Conservation (phyloP, 2,113 vertebrate genomes). For the Hypocryptadius cinnamomeus region DNA sequence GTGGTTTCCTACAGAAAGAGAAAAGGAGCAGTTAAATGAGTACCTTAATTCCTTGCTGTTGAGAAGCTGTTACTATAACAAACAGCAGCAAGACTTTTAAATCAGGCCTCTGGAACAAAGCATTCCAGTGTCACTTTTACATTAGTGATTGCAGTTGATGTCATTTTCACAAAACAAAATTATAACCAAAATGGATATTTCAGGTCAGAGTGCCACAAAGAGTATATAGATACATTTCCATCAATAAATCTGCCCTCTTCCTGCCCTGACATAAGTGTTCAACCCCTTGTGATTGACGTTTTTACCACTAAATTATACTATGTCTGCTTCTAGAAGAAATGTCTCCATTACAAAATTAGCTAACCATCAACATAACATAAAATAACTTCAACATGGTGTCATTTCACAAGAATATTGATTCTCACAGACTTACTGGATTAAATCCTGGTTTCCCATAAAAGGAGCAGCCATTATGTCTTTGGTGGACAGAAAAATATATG, state of each 20-base stretch:
- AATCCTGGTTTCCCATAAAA: conserved; percentile 88
- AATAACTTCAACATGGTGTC: conserved; percentile 86
- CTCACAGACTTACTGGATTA: conserved; percentile 79
- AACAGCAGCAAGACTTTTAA: conserved; percentile 44
- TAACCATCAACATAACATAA: conserved; percentile 89
- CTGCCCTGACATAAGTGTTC: conserved; percentile 79
- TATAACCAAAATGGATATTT: conserved; percentile 88
- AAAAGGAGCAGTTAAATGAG: conserved; percentile 45
- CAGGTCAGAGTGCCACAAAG: conserved; percentile 79
- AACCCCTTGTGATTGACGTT: conserved; percentile 84
- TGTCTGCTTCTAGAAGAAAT: conserved; percentile 82
- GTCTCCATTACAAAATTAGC: conserved; percentile 91
- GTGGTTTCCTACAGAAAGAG: not conserved
- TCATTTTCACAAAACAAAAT: conserved; percentile 94
- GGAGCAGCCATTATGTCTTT: conserved; percentile 74
- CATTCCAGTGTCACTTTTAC: conserved; percentile 72
- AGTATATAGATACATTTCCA: conserved; percentile 89
- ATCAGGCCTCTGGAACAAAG: conserved; percentile 50
- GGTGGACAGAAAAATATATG: conserved; percentile 74
- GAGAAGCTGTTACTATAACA: conserved; percentile 8
- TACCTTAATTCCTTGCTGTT: conserved; percentile 1
- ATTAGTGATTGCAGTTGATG: conserved; percentile 81
- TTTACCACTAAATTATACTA: conserved; percentile 88
- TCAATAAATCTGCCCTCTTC: conserved; percentile 89
- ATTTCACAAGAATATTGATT: conserved; percentile 91